These are phyloP conservation scores for Saxidomus purpurata DNA, from an alignment of 1,140 invertebrate species.

Conservation along the genomic window DNA sequence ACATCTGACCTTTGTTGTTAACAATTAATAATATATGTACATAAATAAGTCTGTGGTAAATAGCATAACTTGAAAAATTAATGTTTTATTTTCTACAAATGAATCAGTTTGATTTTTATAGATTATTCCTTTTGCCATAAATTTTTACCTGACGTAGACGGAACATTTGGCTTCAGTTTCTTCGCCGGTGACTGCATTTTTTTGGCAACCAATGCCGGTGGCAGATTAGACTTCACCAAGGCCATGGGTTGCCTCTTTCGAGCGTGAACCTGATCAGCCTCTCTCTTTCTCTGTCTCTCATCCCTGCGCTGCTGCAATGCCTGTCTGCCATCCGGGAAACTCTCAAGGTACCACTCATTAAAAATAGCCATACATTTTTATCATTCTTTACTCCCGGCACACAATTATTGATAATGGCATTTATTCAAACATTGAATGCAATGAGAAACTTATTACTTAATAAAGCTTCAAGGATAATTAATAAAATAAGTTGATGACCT, in stretches of 20 bases:
- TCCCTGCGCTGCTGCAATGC: neutral
- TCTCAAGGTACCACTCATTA: neutral
- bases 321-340: neutral
- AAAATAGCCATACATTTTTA: neutral
- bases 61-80: neutral
- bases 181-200: neutral
- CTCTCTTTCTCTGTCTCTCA: neutral
- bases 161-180: neutral
- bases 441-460: neutral
- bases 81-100: neutral
- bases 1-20: no score
- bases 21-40: no score
- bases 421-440: neutral
- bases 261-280: neutral
- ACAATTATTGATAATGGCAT: no score
- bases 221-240: neutral
- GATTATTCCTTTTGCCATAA: neutral
- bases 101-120: neutral
- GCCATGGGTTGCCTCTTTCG: neutral
- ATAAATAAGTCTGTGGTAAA: neutral
- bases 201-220: neutral
- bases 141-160: neutral
- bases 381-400: neutral
- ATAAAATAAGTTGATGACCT: neutral
- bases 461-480: neutral